Percentiles rank a stretch among this genome's conserved stretches.
These are phyloP conservation scores for Toxotes chatareus DNA, from an alignment of 2,113 vertebrate genomes.

Conservation along the genomic window DNA sequence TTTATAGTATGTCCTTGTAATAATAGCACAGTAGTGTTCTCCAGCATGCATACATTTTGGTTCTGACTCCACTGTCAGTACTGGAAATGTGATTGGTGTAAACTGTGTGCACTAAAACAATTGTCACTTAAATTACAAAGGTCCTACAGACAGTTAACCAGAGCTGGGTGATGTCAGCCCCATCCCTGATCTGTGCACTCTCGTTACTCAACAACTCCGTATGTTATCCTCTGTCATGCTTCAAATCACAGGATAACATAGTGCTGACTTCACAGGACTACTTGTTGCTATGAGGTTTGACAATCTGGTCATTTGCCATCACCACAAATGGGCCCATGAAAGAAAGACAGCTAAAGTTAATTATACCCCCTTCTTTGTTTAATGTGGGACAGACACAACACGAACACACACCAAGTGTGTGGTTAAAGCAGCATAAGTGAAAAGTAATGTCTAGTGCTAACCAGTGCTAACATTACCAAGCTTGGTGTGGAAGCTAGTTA, in stretches of 20 bases:
- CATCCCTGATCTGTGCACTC: not conserved
- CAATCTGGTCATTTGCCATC: not conserved
- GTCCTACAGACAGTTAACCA: not conserved
- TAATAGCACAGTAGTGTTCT: not conserved
- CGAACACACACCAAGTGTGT: not conserved
- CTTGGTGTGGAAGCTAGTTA: not conserved
- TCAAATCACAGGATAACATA: not conserved
- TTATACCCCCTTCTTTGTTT: not conserved
- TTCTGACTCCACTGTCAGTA: not conserved
- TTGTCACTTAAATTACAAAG: not conserved
- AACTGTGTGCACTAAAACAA: not conserved
- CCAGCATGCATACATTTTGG: not conserved
- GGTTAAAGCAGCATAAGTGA: not conserved
- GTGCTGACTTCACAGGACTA: not conserved
- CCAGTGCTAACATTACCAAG: not conserved
- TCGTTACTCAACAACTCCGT: too few species aligned
- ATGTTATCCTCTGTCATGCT: not conserved
- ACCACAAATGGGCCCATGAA: not conserved
- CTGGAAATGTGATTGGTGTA: not conserved
- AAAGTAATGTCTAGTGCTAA: not conserved
- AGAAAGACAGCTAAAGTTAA: not conserved
- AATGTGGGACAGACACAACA: not conserved
- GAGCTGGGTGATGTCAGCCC: not conserved
- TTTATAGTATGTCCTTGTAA: too few species aligned
- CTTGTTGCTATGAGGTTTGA: not conserved